phyloP scores from a whole-genome alignment of 2,888 invertebrate genomes.

The Eilema sororculum region DNA sequence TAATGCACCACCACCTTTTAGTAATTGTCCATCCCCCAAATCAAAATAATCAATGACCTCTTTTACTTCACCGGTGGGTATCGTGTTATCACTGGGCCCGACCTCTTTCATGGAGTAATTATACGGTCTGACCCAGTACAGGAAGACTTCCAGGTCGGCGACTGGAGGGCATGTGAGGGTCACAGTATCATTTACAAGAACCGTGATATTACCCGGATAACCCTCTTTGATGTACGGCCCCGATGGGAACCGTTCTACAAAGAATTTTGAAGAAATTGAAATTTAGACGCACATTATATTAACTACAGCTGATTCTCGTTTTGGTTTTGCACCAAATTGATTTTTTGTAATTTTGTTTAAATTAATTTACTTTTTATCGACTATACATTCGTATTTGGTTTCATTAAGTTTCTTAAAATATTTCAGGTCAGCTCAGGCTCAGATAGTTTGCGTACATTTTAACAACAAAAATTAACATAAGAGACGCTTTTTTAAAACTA shows the following conservation, averaged over 20 bases:
- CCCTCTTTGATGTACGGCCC: slow-evolving; percentile 94
- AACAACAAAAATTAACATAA: not conserved
- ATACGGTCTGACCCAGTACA: slow-evolving; percentile 91
- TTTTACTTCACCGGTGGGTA: slow-evolving; percentile 69
- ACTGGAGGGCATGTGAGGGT: slow-evolving; percentile 92
- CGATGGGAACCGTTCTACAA: slow-evolving; percentile 93
- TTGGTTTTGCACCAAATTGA: not conserved
- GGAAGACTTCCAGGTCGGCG: slow-evolving; percentile 93
- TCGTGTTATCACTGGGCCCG: slow-evolving; percentile 77
- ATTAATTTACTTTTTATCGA: not conserved
- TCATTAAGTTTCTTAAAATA: too few relatives aligned
- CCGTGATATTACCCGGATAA: slow-evolving; percentile 94
- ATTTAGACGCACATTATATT: not conserved
- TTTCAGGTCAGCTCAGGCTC: not conserved
- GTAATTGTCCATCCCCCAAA: slow-evolving; percentile 40
- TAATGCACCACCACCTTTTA: slow-evolving; percentile 22
- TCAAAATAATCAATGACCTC: slow-evolving; percentile 74
- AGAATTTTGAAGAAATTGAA: slow-evolving; percentile 42
- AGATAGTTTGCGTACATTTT: not conserved
- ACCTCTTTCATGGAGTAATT: slow-evolving; percentile 75
- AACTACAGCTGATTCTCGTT: not conserved
- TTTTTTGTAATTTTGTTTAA: not conserved
- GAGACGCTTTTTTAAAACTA: not conserved
- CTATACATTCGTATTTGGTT: too few relatives aligned
- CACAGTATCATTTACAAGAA: slow-evolving; percentile 90